Conservation (phyloP, 2,888 invertebrate genomes). For the Cenopis cana region DNA sequence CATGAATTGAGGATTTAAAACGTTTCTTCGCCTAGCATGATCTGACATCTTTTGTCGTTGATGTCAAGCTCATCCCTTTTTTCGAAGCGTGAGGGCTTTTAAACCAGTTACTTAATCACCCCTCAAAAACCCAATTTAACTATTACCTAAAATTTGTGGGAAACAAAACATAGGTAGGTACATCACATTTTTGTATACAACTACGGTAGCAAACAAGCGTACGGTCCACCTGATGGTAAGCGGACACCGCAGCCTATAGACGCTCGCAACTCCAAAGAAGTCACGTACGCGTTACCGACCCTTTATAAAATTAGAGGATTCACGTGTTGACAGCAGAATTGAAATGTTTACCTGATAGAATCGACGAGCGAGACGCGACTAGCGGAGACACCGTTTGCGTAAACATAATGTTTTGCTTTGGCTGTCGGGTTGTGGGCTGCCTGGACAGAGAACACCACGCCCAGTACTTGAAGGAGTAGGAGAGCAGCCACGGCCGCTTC, state of each 20-base stretch:
- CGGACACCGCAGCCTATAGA: no score
- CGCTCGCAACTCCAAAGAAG: no score
- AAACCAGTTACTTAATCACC: not conserved
- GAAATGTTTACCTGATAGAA: conserved; percentile 27
- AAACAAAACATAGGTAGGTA: not conserved
- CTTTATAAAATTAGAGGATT: no score
- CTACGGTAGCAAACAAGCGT: no score
- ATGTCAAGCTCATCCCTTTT: not conserved
- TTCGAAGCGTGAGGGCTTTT: not conserved
- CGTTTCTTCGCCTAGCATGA: not conserved
- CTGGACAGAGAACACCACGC: conserved; percentile 55
- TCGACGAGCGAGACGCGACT: conserved; percentile 35
- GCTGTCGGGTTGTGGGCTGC: conserved; percentile 44
- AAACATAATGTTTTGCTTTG: not conserved
- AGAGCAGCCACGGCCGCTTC: conserved; percentile 51
- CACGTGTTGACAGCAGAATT: not conserved
- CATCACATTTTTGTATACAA: no score
- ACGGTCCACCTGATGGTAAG: no score
- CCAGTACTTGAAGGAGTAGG: conserved; percentile 57
- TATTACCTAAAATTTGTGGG: not conserved
- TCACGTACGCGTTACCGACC: no score
- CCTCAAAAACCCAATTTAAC: not conserved
- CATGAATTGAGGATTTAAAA: not conserved
- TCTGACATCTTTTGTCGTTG: not conserved
- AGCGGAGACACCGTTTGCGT: conserved; percentile 5